Evolutionary conservation across 2,888 invertebrate species (phyloP).

Genomic region (Electrophaes corylata): DNA sequence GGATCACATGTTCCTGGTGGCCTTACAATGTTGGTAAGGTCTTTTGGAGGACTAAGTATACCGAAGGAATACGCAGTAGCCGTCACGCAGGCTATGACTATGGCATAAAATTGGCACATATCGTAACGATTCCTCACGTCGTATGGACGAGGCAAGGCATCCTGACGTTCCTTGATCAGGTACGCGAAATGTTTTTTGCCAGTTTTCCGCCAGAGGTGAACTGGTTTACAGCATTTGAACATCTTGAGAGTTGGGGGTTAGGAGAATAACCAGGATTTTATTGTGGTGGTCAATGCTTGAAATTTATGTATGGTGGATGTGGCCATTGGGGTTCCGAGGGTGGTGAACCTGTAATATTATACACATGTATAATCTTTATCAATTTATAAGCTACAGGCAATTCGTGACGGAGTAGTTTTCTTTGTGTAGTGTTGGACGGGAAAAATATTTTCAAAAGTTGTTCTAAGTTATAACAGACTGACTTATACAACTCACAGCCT

Average conservation of each 20-base stretch:
- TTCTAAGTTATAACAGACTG: no score
- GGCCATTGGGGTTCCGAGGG: background rate
- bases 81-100: constrained; percentile 28
- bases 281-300: background rate
- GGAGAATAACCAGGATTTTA: background rate
- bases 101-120: constrained; percentile 34
- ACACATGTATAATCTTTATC: background rate
- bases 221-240: constrained; percentile 57
- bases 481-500: no score
- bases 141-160: constrained; percentile 22
- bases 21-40: constrained; percentile 13
- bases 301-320: constrained; percentile 1
- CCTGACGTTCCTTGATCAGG: constrained; percentile 42
- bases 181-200: constrained; percentile 49
- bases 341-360: constrained; percentile 10
- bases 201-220: constrained; percentile 60
- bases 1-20: constrained; percentile 26
- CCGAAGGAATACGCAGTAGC: constrained; percentile 48
- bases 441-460: no score
- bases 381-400: background rate
- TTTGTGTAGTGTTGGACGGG: no score
- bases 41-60: constrained; percentile 34
- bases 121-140: constrained; percentile 37
- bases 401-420: no score
- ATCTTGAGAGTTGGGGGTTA: constrained; percentile 9